phyloP scores from a whole-genome alignment of 2,888 invertebrate species.

The Hoplodrina ambigua region DNA sequence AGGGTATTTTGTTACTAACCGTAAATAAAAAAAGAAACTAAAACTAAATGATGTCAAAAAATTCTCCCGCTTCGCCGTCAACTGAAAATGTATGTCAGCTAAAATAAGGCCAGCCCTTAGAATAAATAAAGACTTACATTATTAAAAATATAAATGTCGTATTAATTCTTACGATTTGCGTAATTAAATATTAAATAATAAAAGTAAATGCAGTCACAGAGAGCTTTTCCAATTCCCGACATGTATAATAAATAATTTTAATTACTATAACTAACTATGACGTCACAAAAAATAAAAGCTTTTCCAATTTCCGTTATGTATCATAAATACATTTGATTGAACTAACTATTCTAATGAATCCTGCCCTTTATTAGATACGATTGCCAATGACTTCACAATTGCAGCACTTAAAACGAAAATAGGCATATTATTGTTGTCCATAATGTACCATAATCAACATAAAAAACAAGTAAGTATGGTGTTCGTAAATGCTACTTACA shows the following conservation, averaged over 20 bases:
- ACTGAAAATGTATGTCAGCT: too few relatives aligned
- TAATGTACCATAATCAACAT: conserved; percentile 52
- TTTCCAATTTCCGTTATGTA: conserved; percentile 9
- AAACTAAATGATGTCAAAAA: too few relatives aligned
- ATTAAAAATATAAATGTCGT: too few relatives aligned
- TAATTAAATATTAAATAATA: neutral
- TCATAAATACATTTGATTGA: conserved; percentile 27
- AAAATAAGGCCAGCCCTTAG: too few relatives aligned
- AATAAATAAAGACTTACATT: too few relatives aligned
- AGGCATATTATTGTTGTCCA: conserved; percentile 40
- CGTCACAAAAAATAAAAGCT: neutral
- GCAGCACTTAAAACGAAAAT: conserved; percentile 56
- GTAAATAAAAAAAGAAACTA: neutral
- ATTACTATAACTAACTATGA: conserved; percentile 1
- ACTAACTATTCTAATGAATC: conserved; percentile 32
- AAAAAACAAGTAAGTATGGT: conserved; percentile 54
- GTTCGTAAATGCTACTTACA: conserved; percentile 29
- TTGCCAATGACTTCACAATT: conserved; percentile 47
- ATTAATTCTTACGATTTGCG: too few relatives aligned
- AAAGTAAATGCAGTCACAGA: neutral
- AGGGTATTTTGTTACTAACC: neutral
- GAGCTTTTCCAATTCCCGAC: conserved; percentile 4
- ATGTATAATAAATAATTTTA: conserved; percentile 26
- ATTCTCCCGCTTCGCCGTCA: too few relatives aligned
- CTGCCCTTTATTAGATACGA: conserved; percentile 25